These are phyloP conservation scores for Crotalus viridis DNA, from an alignment of 2,113 vertebrate species.

Conservation along the genomic window DNA sequence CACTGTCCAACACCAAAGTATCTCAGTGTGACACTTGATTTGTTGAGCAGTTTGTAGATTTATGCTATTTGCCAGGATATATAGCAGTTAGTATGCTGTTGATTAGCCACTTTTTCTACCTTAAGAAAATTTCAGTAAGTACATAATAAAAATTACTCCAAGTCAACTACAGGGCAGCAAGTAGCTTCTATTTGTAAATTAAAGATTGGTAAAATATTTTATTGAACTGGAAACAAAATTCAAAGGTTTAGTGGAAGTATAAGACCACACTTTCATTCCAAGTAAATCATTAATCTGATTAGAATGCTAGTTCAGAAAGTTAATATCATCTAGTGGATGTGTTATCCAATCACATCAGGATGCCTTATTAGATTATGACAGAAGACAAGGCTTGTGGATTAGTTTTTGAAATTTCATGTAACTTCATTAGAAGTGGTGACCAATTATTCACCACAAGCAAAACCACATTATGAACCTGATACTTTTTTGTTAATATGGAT, in stretches of 20 bases:
- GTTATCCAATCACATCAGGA: not conserved
- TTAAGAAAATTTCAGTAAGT: not conserved
- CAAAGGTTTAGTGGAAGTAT: not conserved
- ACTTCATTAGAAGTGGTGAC: constrained; percentile 29
- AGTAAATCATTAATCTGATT: not conserved
- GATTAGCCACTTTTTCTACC: constrained; percentile 26
- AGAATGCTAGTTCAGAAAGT: not conserved
- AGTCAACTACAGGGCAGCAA: constrained; percentile 12
- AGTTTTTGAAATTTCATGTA: constrained; percentile 17
- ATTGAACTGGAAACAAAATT: not conserved
- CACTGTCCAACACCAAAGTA: not conserved
- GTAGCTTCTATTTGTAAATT: not conserved
- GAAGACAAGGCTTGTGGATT: constrained; percentile 6
- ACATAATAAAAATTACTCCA: constrained; percentile 4
- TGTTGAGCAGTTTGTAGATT: not conserved
- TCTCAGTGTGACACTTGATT: not conserved
- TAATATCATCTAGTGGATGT: fast-evolving
- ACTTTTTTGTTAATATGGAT: not conserved
- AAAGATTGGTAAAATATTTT: constrained; percentile 23
- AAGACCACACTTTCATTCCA: not conserved
- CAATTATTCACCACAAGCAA: constrained; percentile 25
- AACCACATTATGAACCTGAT: constrained; percentile 16
- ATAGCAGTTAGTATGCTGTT: not conserved
- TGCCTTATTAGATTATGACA: constrained; percentile 10
- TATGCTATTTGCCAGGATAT: not conserved